These are phyloP conservation scores for Pararge aegeria DNA, from an alignment of 1,140 invertebrate genomes.

Conservation along the genomic window DNA sequence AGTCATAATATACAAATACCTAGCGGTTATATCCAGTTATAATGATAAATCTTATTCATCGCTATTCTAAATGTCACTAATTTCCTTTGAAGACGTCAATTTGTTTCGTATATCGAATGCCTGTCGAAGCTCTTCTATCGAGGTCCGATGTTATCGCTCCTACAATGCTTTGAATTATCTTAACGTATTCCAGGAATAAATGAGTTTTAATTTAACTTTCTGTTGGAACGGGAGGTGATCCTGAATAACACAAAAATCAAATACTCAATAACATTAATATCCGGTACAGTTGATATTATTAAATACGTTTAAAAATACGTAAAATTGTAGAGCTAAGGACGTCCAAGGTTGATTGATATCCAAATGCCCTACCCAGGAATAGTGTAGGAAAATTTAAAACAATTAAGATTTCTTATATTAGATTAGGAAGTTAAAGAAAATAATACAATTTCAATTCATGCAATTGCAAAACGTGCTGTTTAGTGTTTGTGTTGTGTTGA, in stretches of 20 bases:
- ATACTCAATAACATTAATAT: too few relatives aligned
- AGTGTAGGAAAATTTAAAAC: too few relatives aligned
- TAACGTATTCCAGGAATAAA: slow-evolving; percentile 6
- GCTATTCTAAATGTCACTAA: slow-evolving; percentile 20
- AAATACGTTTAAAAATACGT: too few relatives aligned
- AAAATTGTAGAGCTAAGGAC: too few relatives aligned
- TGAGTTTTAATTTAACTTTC: slow-evolving; percentile 1
- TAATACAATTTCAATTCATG: too few relatives aligned
- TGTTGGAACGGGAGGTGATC: background rate
- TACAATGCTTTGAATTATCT: slow-evolving; percentile 6
- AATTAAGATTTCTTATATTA: too few relatives aligned
- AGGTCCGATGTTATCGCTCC: slow-evolving; percentile 6
- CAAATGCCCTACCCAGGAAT: too few relatives aligned
- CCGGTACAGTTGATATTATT: too few relatives aligned
- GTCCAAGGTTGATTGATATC: too few relatives aligned
- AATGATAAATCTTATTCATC: slow-evolving; percentile 11
- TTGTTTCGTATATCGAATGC: slow-evolving; percentile 15
- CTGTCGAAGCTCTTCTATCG: slow-evolving; percentile 15
- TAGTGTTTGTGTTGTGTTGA: too few relatives aligned
- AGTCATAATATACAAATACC: slow-evolving; percentile 4
- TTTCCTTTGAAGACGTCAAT: slow-evolving; percentile 21
- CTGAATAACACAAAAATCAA: background rate
- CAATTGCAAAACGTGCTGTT: too few relatives aligned
- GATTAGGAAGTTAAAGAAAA: too few relatives aligned
- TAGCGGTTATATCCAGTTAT: slow-evolving; percentile 2